phyloP scores from a whole-genome alignment of 2,113 vertebrate genomes.

The Dicaeum eximium region DNA sequence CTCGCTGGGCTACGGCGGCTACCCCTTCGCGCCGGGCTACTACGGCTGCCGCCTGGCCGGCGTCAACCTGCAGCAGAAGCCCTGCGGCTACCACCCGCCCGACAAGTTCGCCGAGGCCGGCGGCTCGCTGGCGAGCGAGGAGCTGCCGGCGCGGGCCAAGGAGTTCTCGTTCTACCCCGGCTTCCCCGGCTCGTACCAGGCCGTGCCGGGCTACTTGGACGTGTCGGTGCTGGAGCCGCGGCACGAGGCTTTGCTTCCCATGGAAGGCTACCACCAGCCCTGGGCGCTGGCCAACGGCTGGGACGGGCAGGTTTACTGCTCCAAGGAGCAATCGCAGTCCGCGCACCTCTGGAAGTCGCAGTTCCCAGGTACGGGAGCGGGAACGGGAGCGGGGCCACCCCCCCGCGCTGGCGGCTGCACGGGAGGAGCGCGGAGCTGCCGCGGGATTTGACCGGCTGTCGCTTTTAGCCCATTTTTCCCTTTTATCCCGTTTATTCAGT shows the following conservation, averaged over 20 bases:
- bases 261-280: constrained; percentile 98
- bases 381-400: no score
- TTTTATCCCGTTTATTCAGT: no score
- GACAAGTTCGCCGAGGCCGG: constrained; percentile 91
- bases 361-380: constrained; percentile 87
- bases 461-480: no score
- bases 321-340: constrained; percentile 93
- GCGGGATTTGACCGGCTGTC: no score
- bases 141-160: constrained; percentile 90
- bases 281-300: constrained; percentile 97
- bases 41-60: constrained; percentile 83
- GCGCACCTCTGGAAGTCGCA: constrained; percentile 97
- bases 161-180: constrained; percentile 93
- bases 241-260: constrained; percentile 93
- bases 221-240: constrained; percentile 94
- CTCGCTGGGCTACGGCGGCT: no score
- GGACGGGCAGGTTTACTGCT: constrained; percentile 98
- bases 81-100: constrained; percentile 87
- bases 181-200: constrained; percentile 93
- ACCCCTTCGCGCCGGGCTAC: no score
- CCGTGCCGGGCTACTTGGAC: constrained; percentile 94
- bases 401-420: no score
- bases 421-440: no score
- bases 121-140: constrained; percentile 84
- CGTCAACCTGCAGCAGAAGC: constrained; percentile 96